These are phyloP conservation scores for Muraenolepis orangiensis DNA, from an alignment of 2,797 vertebrate species.

Conservation along the genomic window DNA sequence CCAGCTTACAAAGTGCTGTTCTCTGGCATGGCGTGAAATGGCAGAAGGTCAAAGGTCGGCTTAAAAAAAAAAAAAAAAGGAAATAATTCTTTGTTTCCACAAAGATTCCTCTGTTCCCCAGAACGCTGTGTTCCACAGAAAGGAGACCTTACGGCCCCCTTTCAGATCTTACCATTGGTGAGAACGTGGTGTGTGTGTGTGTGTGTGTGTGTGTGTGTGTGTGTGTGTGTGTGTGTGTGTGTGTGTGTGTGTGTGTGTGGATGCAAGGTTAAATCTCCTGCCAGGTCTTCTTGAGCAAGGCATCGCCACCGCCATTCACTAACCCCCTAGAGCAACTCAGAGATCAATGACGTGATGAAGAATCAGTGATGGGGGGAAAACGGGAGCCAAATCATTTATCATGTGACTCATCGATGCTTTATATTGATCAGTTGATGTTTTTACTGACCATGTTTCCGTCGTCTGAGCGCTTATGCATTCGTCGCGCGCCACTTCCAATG, in stretches of 20 bases:
- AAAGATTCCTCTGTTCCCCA: background rate
- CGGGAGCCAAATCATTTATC: background rate
- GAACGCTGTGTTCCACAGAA: background rate
- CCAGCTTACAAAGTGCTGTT: background rate
- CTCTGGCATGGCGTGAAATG: background rate
- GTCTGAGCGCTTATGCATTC: background rate
- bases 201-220: background rate
- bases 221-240: background rate
- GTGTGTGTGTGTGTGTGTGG: background rate
- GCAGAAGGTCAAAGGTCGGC: background rate
- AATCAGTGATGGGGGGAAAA: background rate
- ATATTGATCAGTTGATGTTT: background rate
- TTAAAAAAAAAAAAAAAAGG: background rate
- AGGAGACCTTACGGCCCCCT: background rate
- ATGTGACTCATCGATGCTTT: background rate
- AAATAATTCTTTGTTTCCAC: background rate
- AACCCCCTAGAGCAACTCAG: background rate
- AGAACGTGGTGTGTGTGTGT: background rate
- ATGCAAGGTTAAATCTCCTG: background rate
- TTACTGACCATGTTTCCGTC: background rate
- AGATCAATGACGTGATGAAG: background rate
- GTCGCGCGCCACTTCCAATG: background rate
- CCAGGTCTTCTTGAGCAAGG: background rate
- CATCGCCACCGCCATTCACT: background rate
- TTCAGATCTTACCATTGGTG: too few species aligned